Conservation (phyloP, 2,113 vertebrate genomes). For the Pardalotus punctatus region DNA sequence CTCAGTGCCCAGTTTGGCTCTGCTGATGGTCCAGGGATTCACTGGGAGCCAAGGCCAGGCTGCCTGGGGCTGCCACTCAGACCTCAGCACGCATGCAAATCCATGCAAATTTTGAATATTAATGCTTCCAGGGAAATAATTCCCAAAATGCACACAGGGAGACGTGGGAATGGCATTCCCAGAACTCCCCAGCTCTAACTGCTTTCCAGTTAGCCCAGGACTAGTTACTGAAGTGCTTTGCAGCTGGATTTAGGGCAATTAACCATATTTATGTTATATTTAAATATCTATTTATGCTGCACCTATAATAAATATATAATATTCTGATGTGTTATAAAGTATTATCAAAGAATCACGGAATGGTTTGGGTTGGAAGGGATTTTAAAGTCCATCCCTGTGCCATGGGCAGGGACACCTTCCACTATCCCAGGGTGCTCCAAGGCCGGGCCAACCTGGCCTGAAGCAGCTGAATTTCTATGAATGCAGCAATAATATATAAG, state of each 20-base stretch:
- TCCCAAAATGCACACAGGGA: not conserved
- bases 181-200: not conserved
- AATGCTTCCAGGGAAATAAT: not conserved
- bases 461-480: not conserved
- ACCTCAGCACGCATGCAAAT: not conserved
- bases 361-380: not conserved
- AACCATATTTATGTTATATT: not conserved
- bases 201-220: no score
- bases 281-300: not conserved
- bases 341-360: not conserved
- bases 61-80: not conserved
- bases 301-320: rapidly evolving
- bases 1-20: not conserved
- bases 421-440: not conserved
- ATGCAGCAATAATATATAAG: not conserved
- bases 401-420: not conserved
- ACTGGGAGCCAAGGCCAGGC: not conserved
- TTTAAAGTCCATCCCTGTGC: not conserved
- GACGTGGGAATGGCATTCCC: not conserved
- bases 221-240: not conserved
- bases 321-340: not conserved
- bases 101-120: not conserved
- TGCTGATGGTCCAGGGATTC: not conserved
- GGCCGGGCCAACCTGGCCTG: not conserved
- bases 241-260: not conserved